Evolutionary conservation across 92 coral and sea anemone species (phyloP).

Genomic region (Heteractis magnifica): DNA sequence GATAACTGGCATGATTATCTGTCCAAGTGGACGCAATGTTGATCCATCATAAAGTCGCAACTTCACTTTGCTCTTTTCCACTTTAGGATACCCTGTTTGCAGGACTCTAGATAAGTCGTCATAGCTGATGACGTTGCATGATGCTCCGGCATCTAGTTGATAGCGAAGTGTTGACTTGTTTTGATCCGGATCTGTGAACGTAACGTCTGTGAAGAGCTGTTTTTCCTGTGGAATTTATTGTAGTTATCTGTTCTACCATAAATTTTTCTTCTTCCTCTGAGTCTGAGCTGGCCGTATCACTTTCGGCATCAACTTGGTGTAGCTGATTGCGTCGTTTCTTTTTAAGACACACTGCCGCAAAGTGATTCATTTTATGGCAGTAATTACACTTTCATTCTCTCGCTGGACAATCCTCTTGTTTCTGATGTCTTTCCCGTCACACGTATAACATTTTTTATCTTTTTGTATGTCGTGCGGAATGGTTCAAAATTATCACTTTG

Average conservation of each 20-base stretch:
- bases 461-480: too few species aligned
- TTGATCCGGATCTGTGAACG: neutral
- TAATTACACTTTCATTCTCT: slow-evolving; percentile 10
- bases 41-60: slow-evolving; percentile 40
- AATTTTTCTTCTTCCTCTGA: neutral
- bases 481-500: too few species aligned
- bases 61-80: slow-evolving; percentile 34
- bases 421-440: slow-evolving; percentile 30
- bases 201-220: neutral
- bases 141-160: slow-evolving; percentile 38
- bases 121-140: slow-evolving; percentile 36
- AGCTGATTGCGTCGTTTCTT: neutral
- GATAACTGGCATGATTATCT: slow-evolving; percentile 3
- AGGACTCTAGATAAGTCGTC: slow-evolving; percentile 21
- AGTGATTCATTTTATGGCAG: slow-evolving; percentile 40
- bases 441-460: slow-evolving; percentile 11
- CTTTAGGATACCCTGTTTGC: slow-evolving; percentile 23
- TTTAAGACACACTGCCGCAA: slow-evolving; percentile 21
- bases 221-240: neutral
- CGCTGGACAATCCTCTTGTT: slow-evolving; percentile 28
- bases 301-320: neutral
- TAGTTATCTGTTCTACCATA: slow-evolving; percentile 3
- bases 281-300: neutral
- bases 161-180: neutral
- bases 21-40: slow-evolving; percentile 25